Base-by-base conservation (phyloP, 2,113 vertebrate genomes). In the Nestor notabilis region DNA sequence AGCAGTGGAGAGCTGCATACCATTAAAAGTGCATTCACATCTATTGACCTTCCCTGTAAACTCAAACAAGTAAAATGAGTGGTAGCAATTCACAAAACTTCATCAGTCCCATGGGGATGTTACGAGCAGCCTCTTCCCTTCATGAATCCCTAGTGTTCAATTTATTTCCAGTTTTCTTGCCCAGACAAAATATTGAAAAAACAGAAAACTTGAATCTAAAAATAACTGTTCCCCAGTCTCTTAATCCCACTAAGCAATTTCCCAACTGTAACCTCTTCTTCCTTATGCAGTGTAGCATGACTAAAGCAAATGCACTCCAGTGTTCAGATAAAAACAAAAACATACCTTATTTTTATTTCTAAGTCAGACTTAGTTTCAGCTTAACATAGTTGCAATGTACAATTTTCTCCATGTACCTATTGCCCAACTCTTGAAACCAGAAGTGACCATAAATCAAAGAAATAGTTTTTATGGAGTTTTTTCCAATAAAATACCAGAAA, bases 161-260 rank as follows among this genome's bases (percentile, higher is more conserved):
- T 86, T 93, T 4, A 8, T 85, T 78, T 90, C 82, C 49, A 53
- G 49, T 85, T 90, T 86, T 83, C 90, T 94, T 93, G 63, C 46
- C 63, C 78, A 77, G 84, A 90, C 21, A 58, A 76, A 96, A 82
- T 65, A 82, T 1, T 91, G 55, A 89, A 93, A 76, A 82, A 90
- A 41, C 56, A 94, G 66, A 93, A 85, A 93, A 46, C 31, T 44
- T 33, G 13, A 88, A 49, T 58, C 78, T 95, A 93, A 93, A 96
- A 95, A 96, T 93, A 97, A 77, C 87, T 72, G 31, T 41, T 94
- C 70, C 63, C 31, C 47, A 63, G 53, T 85, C 65, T 83, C 53
- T 85, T 79, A 61, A 83, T 61, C 23, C 63, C 2, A 1, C 78
- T 79, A 75, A 92, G 85, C 33, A 89, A 43, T 44, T 70, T 78